phyloP scores from a whole-genome alignment of 2,888 invertebrate species.

The Ectemnius continuus region DNA sequence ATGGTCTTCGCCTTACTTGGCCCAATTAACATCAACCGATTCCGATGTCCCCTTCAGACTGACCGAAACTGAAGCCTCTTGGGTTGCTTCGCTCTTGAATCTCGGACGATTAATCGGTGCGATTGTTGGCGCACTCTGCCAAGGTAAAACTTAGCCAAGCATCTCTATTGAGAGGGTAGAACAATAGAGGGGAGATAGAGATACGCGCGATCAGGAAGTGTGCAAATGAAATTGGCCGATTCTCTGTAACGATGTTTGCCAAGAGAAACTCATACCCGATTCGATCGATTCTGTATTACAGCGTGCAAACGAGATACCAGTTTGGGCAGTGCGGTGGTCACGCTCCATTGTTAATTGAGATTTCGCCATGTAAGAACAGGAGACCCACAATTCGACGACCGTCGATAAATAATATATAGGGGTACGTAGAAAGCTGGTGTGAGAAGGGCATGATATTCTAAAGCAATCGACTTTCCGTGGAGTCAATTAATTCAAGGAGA shows the following conservation, averaged over 20 bases:
- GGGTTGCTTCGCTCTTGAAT: constrained; percentile 73
- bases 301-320: constrained; percentile 33
- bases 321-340: constrained; percentile 30
- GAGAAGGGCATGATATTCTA: not conserved
- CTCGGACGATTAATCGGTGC: constrained; percentile 71
- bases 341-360: constrained; percentile 37
- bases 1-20: constrained; percentile 75
- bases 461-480: too few species aligned
- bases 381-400: constrained; percentile 58
- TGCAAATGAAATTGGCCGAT: not conserved
- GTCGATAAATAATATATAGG: constrained; percentile 32
- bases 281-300: constrained; percentile 46
- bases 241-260: not conserved
- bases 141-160: constrained; percentile 59
- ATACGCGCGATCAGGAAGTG: not conserved
- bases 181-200: not conserved
- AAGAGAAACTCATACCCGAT: constrained; percentile 16
- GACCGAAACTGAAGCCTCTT: constrained; percentile 69
- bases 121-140: constrained; percentile 66
- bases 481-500: too few species aligned
- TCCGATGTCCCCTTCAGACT: constrained; percentile 58
- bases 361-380: constrained; percentile 56
- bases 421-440: constrained; percentile 43
- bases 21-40: constrained; percentile 68
- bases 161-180: constrained; percentile 3